A percentile compares a stretch with the other conserved stretches of the same genome.
Evolutionary conservation across 2,888 invertebrate species (phyloP).

Genomic region (Hyposoter dolosus): DNA sequence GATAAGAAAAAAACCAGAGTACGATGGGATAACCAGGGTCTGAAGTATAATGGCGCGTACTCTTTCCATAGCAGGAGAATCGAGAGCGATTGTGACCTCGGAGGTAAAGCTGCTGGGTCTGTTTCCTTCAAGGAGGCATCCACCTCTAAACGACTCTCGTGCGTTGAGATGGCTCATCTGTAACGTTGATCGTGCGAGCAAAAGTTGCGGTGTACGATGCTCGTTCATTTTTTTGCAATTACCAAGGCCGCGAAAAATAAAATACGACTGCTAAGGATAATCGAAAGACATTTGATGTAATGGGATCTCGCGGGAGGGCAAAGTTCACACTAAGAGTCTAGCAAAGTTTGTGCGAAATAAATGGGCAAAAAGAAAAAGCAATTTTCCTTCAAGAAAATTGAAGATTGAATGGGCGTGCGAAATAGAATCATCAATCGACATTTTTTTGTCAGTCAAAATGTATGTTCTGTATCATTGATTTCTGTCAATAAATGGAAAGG

Average conservation of each 20-base stretch:
- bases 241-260: slow-evolving; percentile 20
- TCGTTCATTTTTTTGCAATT: slow-evolving; percentile 60
- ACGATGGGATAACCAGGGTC: slow-evolving; percentile 81
- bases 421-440: slow-evolving; percentile 61
- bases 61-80: slow-evolving; percentile 40
- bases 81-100: slow-evolving; percentile 14
- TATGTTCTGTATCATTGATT: too few relatives aligned
- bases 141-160: slow-evolving; percentile 75
- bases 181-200: slow-evolving; percentile 70
- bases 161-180: slow-evolving; percentile 76
- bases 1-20: slow-evolving; percentile 42
- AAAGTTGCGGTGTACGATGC: slow-evolving; percentile 68
- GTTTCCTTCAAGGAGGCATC: slow-evolving; percentile 63
- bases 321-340: background rate
- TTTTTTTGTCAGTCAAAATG: background rate
- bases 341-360: background rate
- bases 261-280: slow-evolving; percentile 55
- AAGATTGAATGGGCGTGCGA: slow-evolving; percentile 50
- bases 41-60: slow-evolving; percentile 80
- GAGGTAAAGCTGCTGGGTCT: slow-evolving; percentile 9
- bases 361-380: background rate
- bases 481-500: too few relatives aligned
- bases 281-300: slow-evolving; percentile 51
- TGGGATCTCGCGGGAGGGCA: background rate
- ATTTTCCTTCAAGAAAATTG: background rate